A percentile compares a stretch with the other conserved stretches of the same genome.
These are phyloP conservation scores for Bombus waltoni DNA, from an alignment of 1,140 invertebrate genomes.

Conservation along the genomic window DNA sequence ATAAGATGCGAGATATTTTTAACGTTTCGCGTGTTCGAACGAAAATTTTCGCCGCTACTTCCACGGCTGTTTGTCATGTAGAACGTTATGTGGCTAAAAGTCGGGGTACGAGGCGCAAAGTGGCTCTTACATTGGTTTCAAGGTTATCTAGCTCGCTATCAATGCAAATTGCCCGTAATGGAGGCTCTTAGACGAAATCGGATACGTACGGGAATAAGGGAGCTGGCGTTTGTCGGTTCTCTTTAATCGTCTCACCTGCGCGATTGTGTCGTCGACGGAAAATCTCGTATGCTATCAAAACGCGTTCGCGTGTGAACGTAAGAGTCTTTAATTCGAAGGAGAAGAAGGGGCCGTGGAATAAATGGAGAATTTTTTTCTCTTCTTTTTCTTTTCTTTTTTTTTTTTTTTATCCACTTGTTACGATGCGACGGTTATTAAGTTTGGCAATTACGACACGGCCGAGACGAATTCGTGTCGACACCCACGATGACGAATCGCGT, in stretches of 20 bases:
- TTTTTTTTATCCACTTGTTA: neutral
- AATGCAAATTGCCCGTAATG: constrained; percentile 82
- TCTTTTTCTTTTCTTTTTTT: neutral
- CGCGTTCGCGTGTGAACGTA: neutral
- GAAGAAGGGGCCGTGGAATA: too few species aligned
- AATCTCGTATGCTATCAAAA: neutral
- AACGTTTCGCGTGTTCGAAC: neutral
- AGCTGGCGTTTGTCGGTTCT: constrained; percentile 69
- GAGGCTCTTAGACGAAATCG: constrained; percentile 81
- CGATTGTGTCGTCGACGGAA: constrained; percentile 22
- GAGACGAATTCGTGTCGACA: constrained; percentile 54
- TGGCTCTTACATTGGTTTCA: constrained; percentile 78
- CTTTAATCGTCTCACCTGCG: constrained; percentile 40
- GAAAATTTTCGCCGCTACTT: neutral
- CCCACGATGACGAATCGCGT: constrained; percentile 45
- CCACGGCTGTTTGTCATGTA: too few species aligned
- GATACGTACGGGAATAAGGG: constrained; percentile 73
- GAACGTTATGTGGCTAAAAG: constrained; percentile 7
- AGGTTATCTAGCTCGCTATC: constrained; percentile 76
- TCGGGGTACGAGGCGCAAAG: constrained; percentile 67
- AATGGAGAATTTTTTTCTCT: neutral
- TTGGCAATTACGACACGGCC: neutral
- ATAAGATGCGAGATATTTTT: neutral
- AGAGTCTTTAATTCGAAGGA: neutral
- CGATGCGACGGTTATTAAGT: neutral